Evolutionary conservation across 2,113 vertebrate genomes (phyloP).

Genomic region (Myotis davidii): DNA sequence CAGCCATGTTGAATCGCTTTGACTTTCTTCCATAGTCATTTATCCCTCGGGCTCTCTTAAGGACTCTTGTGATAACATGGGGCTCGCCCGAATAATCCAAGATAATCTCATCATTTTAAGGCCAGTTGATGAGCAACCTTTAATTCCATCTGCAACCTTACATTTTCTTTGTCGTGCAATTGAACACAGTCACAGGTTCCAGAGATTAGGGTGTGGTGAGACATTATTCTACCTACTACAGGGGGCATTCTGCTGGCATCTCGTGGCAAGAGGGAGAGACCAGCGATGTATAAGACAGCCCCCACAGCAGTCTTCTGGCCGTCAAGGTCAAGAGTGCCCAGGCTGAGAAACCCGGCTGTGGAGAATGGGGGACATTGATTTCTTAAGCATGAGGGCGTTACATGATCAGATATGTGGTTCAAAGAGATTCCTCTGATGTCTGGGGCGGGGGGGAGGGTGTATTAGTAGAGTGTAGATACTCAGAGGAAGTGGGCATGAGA

Average conservation of each 20-base stretch:
- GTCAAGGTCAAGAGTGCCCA: neutral
- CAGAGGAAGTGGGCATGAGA: neutral
- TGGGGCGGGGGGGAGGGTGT: neutral
- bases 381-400: neutral
- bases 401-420: neutral
- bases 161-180: neutral
- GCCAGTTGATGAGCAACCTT: neutral
- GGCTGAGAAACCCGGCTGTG: neutral
- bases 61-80: neutral
- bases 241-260: neutral
- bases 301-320: neutral
- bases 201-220: neutral
- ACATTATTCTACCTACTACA: neutral
- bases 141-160: constrained; percentile 14
- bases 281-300: neutral
- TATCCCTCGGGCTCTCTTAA: neutral
- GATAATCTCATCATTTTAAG: neutral
- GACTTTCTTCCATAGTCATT: neutral
- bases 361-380: neutral
- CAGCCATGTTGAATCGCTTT: neutral
- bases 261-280: neutral
- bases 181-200: neutral
- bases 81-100: neutral
- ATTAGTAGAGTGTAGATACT: neutral
- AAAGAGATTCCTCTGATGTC: neutral